Evolutionary conservation across 2,888 invertebrate genomes (phyloP), one percentile per base, ranked within the genome.

Genomic region (Subacronicta megacephala): DNA sequence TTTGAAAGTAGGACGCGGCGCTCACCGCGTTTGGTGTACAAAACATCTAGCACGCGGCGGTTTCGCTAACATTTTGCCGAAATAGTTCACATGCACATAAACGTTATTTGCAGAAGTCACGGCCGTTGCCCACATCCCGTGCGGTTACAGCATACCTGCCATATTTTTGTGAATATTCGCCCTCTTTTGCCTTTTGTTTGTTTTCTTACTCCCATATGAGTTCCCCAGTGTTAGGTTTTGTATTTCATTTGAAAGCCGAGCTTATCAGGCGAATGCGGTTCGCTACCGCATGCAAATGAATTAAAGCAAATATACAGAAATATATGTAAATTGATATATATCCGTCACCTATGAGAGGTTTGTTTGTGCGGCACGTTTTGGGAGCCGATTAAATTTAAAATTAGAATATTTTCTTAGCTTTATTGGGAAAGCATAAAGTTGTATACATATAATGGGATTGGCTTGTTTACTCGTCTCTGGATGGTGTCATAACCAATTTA

Each of bases 1-100:
- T 82, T 80, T 70, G 80, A 85, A 90, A 89, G 83, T 90, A 82
- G 89, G 87, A 81, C 88, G 82, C 78, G 75, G 69, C 56, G 76
- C 70, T 75, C 67, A 62, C 77, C 78, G 67, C 69, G 60, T 65
- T 77, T 71, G 74, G 65, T 71, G 57, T 49, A 54, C 36, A 46
- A 77, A 66, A 75, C 68, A 55, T 59, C 50, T 45, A 61, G 49
- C 36, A 46, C 36, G 41, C 56, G 42, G 47, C 13, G 47, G 55
- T 66, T 64, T 63, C 51, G 54, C 44, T 46, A 61, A 52, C 45
- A 62, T 62, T 62, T 52, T 18, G 54, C 50, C 26, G 61, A 73
- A 74, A 77, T 75, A 66, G 57, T 61, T 67, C 18, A 17, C 49
- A 23, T 49, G 46, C 62, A 49, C 68, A 54, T 47, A 29, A 15